Evolutionary conservation across 2,113 vertebrate genomes (phyloP).

Genomic region (Gymnobelideus leadbeateri): DNA sequence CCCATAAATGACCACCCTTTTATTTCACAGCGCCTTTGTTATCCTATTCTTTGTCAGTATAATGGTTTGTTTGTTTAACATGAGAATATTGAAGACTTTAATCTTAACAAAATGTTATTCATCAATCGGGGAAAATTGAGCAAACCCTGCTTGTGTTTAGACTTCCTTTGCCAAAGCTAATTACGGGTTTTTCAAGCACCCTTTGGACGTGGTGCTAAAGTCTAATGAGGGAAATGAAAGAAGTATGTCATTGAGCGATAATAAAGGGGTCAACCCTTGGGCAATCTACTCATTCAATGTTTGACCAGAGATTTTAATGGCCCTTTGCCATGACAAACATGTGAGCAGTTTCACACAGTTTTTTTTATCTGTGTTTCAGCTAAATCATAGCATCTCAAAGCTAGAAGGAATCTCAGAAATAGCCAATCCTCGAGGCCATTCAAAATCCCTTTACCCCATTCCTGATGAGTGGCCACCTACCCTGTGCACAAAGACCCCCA

Average conservation of each 20-base stretch:
- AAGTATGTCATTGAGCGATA: not conserved
- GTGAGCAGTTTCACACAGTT: not conserved
- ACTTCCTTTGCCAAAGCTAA: not conserved
- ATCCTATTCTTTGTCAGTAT: not conserved
- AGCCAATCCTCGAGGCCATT: not conserved
- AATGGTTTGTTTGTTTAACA: not conserved
- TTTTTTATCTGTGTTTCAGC: not conserved
- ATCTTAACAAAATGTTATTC: not conserved
- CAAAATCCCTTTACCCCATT: not conserved
- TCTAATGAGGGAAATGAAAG: not conserved
- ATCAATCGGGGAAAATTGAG: not conserved
- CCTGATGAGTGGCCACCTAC: not conserved
- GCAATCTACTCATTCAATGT: not conserved
- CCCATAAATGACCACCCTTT: not conserved
- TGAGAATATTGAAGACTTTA: not conserved
- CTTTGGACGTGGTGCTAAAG: not conserved
- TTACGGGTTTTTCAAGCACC: not conserved
- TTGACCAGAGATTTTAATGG: not conserved
- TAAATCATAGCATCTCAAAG: not conserved
- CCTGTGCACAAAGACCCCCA: not conserved
- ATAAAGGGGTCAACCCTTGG: not conserved
- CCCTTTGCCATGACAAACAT: not conserved
- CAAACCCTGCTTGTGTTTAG: not conserved
- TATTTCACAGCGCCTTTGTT: not conserved
- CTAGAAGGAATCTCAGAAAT: not conserved